Evolutionary conservation across 2,797 vertebrate species (phyloP).

Genomic region (Simalia tracyae): DNA sequence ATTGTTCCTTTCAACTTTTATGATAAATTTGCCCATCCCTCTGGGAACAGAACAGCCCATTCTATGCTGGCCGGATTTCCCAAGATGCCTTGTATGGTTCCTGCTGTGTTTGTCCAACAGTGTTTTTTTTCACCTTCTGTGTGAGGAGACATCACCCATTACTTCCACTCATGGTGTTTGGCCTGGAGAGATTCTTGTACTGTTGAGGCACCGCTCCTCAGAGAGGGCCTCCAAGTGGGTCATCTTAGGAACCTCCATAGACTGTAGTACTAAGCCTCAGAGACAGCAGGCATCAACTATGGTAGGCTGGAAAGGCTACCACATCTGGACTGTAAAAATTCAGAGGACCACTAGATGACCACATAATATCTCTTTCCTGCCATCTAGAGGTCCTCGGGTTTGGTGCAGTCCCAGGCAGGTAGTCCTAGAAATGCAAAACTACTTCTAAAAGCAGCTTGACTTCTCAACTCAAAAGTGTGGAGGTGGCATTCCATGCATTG

Average conservation of each 20-base stretch:
- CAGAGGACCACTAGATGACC: too few species aligned
- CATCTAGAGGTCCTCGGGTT: too few species aligned
- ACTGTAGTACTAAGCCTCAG: neutral
- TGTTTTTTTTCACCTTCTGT: neutral
- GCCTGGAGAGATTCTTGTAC: neutral
- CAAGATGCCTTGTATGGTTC: neutral
- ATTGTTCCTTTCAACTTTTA: too few species aligned
- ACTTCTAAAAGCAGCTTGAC: conserved; percentile 18
- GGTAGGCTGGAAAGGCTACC: neutral
- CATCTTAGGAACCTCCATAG: neutral
- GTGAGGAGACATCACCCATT: neutral
- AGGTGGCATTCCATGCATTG: conserved; percentile 52
- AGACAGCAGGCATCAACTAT: neutral
- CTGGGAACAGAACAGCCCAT: too few species aligned
- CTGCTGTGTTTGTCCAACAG: neutral
- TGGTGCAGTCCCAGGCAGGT: too few species aligned
- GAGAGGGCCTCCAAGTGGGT: neutral
- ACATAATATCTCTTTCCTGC: too few species aligned
- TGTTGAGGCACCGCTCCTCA: neutral
- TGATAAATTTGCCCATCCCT: too few species aligned
- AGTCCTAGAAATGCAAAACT: neutral
- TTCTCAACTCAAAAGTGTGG: conserved; percentile 46
- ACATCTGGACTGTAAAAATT: too few species aligned
- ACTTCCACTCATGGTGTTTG: neutral
- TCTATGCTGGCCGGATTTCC: neutral